Evolutionary conservation across 2,888 invertebrate genomes (phyloP), one percentile per base, ranked within the genome.

Genomic region (Eueremaeus valkanovi): DNA sequence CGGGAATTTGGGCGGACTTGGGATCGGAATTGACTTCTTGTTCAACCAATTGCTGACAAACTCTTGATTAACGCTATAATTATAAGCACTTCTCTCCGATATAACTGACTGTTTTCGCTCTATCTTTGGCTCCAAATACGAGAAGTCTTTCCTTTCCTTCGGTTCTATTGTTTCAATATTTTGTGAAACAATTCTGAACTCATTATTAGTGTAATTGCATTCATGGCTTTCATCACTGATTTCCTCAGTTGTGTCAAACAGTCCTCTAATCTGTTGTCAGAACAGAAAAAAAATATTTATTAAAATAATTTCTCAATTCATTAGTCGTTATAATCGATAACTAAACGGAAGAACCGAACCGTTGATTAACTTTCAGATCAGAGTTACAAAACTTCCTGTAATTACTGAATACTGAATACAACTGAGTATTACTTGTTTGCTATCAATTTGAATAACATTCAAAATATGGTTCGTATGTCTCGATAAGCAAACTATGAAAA

Each of bases 221-320:
- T 63, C 3, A 58, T 58, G 27, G 21, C 29, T 36, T 63, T 36
- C 33, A 27, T 29, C 36, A 33, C 5, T 63, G 33, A 5, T 63
- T 63, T 63, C 63, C 63, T 63, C 63, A n/a, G 31, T 63, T 8
- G 1, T 63, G 6, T 63, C 63, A 63, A 33, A 63, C 5, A 63
- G 63, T n/a, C 63, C 63, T 63, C 63, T 33, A 36, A 63, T 63
- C 63, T 63, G 29, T 33, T 33, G 36, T n/a, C n/a, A n/a, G n/a
- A n/a, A 63, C 16, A n/a, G 16, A 33, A 63, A 36, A 27, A 33
- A 58, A 29, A 58, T 27, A 29, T 58, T 21, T 27, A 27, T 58
- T 24, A 6, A 58, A 58, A 58, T 58, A 21, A 27, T 21, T 29
- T 27, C 27, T 3, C 13, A 58, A 11, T 58, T 18, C 24, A 8